Base-by-base conservation (phyloP, 2,797 vertebrate genomes). In the Rhinatrema bivittatum region DNA sequence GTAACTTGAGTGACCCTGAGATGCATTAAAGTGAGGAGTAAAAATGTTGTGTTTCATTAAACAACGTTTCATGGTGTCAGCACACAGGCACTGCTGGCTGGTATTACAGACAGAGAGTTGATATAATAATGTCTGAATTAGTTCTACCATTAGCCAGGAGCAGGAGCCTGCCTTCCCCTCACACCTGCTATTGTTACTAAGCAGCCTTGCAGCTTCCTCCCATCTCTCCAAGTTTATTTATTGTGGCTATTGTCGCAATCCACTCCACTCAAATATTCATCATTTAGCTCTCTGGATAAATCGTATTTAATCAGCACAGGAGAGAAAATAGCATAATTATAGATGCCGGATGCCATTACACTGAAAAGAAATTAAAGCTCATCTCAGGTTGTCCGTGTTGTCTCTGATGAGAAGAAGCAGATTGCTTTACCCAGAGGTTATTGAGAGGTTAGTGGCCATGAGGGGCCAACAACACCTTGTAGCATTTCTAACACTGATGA, bases 311-410 rank as follows among this genome's bases (percentile, higher is more conserved):
- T 85, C 72, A 77, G 74, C 85, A 78, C 72, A 81, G 89, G 89
- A 88, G 88, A 85, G 85, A 90, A 93, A 90, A 91, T 78, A 82
- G 85, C 82, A 79, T 87, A 85, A 91, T 94, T 91, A 92, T 87
- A 79, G 89, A 90, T 87, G 89, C 79, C 56, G 76, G 87, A 90
- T 91, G 84, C 78, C 86, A 87, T 90, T 91, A 87, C 77, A 81
- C 78, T 86, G 84, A 79, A 84, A 81, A 89, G 89, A 86, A 91
- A 93, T 91, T 87, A 93, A 82, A 76, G 61, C 68, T 60, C 51
- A 60, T 68, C 74, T 70, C 60, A 58, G 73, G 65, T 62, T 49
- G 39, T 45, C 63, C 71, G 70, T 17, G 18, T 64, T 47, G 63
- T 64, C 64, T 55, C 54, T 58, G 72, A 76, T 68, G 56, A 55